These are phyloP conservation scores for Nasonia vitripennis DNA, from an alignment of 1,140 invertebrate species.

Conservation along the genomic window DNA sequence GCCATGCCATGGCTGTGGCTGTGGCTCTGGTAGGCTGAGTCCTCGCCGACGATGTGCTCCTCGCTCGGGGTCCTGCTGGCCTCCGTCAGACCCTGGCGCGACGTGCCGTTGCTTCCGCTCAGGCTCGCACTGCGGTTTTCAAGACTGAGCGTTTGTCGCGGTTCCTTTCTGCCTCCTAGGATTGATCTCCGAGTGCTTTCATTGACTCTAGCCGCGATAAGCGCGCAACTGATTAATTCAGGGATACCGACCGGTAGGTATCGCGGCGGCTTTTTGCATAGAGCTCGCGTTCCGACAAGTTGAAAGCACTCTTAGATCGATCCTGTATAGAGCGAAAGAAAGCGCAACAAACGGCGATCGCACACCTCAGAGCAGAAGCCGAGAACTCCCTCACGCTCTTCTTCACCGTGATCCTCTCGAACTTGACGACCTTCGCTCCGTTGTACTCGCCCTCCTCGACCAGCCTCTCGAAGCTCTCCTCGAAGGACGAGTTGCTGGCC, in stretches of 20 bases:
- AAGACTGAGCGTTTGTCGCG: background rate
- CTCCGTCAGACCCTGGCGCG: conserved; percentile 50
- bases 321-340: background rate
- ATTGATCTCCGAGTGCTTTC: background rate
- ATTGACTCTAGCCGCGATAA: no score
- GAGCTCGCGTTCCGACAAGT: no score
- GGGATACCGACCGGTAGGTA: no score
- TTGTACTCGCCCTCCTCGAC: conserved; percentile 80
- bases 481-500: conserved; percentile 71
- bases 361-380: conserved; percentile 15
- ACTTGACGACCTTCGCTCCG: conserved; percentile 80
- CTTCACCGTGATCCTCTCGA: conserved; percentile 80
- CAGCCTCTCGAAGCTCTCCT: conserved; percentile 77
- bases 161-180: background rate
- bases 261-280: no score
- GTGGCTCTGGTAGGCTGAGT: conserved; percentile 78
- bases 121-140: conserved; percentile 4
- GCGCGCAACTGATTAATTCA: no score
- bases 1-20: conserved; percentile 72
- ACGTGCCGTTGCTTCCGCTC: conserved; percentile 10
- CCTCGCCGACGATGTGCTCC: conserved; percentile 72
- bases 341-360: background rate
- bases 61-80: conserved; percentile 76
- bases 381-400: conserved; percentile 75
- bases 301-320: background rate